Evolutionary conservation across 2,888 invertebrate species (phyloP), one percentile per base, ranked within the genome.

Genomic region (Gymnoscelis rufifasciata): DNA sequence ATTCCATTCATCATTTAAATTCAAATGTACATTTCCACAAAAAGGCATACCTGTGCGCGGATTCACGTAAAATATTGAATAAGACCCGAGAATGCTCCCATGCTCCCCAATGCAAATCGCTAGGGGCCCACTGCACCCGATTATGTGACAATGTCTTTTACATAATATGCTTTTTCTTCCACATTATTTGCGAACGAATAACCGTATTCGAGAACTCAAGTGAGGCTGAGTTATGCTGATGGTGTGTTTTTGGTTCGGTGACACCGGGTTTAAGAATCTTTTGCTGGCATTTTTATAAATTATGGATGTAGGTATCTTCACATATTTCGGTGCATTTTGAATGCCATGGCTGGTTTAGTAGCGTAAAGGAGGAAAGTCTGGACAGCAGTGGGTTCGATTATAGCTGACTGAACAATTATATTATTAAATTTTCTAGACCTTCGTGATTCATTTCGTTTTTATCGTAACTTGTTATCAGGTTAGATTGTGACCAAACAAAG

Each of bases 71-170:
- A 68, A 67, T 69, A 71, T 71, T 61, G 68, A 69, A 50, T 47
- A 57, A 57, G 59, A 54, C 23, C 26, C 30, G 10, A 31, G 37
- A 50, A 41, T 45, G 45, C n/a, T n/a, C n/a, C 43, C 3, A 19
- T 36, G 31, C 60, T 60, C 57, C 54, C 51, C 60, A 58, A 66
- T 69, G 68, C 68, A 73, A 71, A 73, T 73, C 69, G 64, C 65
- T 63, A 63, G 59, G 31, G 57, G 56, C 63, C 45, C 62, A 52
- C 51, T 57, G 62, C 67, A 68, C 68, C 63, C 62, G 62, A 69
- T 72, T 71, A 69, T 69, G 67, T 70, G 68, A 65, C 65, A 60
- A 66, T 62, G 57, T 57, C 46, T 52, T 54, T 56, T 59, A 57
- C 55, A 54, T 59, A 56, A 59, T 56, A 54, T 50, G 38, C 51